Conservation (phyloP, 2,888 invertebrate species). For the Cabera pusaria region DNA sequence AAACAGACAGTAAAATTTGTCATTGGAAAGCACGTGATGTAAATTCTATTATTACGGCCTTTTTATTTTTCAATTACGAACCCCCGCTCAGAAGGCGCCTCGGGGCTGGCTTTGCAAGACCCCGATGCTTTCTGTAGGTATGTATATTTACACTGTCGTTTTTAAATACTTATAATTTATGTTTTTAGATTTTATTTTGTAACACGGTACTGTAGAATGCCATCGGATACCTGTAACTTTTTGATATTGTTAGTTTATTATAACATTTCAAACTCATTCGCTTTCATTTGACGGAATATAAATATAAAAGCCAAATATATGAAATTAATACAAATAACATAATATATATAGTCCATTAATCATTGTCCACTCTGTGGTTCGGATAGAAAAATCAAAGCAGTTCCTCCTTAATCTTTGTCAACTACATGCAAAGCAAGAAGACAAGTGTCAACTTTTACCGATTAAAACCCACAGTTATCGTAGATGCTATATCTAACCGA, state of each 20-base stretch:
- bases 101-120: constrained; percentile 68
- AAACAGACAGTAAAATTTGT: constrained; percentile 76
- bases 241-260: no score
- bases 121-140: constrained; percentile 48
- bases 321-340: background rate
- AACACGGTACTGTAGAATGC: no score
- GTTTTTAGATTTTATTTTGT: no score
- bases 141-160: constrained; percentile 38
- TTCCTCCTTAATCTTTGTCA: no score
- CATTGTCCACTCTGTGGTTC: no score
- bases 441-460: constrained; percentile 3
- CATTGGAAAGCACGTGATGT: constrained; percentile 79
- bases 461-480: background rate
- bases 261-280: no score
- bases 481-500: background rate
- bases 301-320: no score
- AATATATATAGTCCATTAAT: no score
- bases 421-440: constrained; percentile 6
- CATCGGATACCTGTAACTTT: no score
- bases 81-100: constrained; percentile 64
- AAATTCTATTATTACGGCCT: constrained; percentile 82
- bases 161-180: constrained; percentile 28
- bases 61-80: constrained; percentile 83
- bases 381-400: no score
- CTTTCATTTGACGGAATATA: no score